A percentile compares a stretch with the other conserved stretches of the same genome.
Conservation (phyloP, 2,113 vertebrate species). For the Python bivittatus region DNA sequence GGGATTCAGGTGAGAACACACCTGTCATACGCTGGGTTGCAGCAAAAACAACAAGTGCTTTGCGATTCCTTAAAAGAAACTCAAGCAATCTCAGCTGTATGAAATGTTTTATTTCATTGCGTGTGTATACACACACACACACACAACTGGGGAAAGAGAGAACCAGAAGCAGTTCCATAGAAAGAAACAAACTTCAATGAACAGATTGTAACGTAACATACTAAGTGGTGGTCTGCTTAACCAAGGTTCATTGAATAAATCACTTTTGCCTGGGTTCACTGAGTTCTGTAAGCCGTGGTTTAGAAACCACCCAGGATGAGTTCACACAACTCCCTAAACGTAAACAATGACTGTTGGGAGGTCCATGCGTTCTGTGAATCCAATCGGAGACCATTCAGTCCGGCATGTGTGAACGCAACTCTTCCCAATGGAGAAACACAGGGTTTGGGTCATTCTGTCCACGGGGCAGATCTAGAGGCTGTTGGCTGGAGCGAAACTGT, state of each 20-base stretch:
- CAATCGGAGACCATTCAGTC: too few species aligned
- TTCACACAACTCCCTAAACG: background rate
- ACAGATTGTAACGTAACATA: background rate
- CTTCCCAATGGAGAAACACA: too few species aligned
- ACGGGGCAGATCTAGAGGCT: too few species aligned
- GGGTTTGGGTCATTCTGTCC: too few species aligned
- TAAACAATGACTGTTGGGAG: background rate
- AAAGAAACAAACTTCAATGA: background rate
- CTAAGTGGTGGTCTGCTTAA: background rate
- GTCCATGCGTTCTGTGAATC: background rate
- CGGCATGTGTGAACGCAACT: too few species aligned
- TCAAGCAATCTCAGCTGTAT: background rate
- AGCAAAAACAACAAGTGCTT: background rate
- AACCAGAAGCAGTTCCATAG: background rate
- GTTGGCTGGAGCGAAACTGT: too few species aligned
- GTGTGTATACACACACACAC: background rate
- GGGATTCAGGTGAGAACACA: background rate
- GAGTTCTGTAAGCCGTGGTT: background rate
- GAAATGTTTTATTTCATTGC: background rate
- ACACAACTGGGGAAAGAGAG: background rate
- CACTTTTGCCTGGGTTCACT: background rate
- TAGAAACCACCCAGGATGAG: background rate
- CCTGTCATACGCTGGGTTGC: background rate
- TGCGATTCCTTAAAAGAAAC: background rate
- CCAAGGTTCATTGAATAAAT: background rate